Evolutionary conservation across 2,888 invertebrate species (phyloP), one percentile per base, ranked within the genome.

Genomic region (Trisateles emortualis): DNA sequence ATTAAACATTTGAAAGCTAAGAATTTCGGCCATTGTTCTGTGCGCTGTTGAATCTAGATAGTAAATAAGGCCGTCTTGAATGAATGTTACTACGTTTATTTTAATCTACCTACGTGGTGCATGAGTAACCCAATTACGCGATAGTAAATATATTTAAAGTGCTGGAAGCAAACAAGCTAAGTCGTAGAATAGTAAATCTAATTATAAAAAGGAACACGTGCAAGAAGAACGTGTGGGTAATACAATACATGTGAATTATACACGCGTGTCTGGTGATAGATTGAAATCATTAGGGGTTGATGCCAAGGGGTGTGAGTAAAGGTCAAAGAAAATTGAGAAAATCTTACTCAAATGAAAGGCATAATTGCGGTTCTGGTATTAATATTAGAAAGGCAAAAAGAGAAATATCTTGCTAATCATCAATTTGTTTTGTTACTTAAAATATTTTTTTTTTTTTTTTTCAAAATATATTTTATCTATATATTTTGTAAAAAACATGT

Each of bases 151-250:
- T 33, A 14, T 14, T 33, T 33, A 14, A 26, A 33, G 9, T 33
- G 2, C 33, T 14, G 33, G 17, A 36, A 38, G 17, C 11, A n/a
- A 29, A 32, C 26, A 35, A 40, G 43, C 22, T 16, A 14, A 6
- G 36, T 17, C 36, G 17, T 16, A 36, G 36, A 36, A 36, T 44
- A 33, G 40, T 39, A 58, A 68, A 68, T 68, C 53, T 60, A 62
- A 64, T 62, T 60, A 64, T 59, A 49, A 59, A 53, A 55, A 44
- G 43, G 2, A 5, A 39, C 64, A 67, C 59, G 64, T 59, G 72
- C 43, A 9, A 54, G 53, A 61, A 55, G 13, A 26, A 35, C 29
- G 14, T 33, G 33, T 14, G 2, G 13, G 17, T 55, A 55, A 59
- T 41, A 53, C 26, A 48, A 50, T 14, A 30, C 60, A 60, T 56